Evolutionary conservation across 1,140 invertebrate genomes (phyloP).

Genomic region (Calliopsis andreniformis): DNA sequence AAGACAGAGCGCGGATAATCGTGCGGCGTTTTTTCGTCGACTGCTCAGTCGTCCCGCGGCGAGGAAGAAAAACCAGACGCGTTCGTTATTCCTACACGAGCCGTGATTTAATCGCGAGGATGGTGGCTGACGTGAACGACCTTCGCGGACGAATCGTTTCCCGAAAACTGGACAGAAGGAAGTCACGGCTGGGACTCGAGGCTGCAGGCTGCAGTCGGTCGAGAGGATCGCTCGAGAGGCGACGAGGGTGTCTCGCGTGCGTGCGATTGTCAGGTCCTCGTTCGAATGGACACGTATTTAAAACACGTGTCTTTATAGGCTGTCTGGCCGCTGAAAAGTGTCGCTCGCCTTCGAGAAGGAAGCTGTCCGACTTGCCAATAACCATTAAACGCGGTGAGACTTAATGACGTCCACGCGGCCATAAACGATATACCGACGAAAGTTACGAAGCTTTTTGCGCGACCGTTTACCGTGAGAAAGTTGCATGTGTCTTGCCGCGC

Average conservation of each 20-base stretch:
- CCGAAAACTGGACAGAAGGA: constrained; percentile 23
- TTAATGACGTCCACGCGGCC: not conserved
- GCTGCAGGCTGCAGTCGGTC: too few species aligned
- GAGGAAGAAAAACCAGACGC: not conserved
- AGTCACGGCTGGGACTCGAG: constrained; percentile 18
- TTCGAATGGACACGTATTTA: constrained; percentile 35
- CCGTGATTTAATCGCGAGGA: constrained; percentile 14
- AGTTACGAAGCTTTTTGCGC: not conserved
- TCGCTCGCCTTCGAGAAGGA: constrained; percentile 56
- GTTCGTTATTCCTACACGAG: not conserved
- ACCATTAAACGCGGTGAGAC: constrained; percentile 35
- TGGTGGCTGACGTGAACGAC: constrained; percentile 51
- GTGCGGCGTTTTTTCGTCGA: not conserved
- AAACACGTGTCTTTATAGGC: constrained; percentile 50
- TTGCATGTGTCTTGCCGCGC: not conserved
- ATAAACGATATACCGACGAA: not conserved
- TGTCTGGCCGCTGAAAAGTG: constrained; percentile 43
- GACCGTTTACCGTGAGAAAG: not conserved
- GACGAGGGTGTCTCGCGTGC: constrained; percentile 37
- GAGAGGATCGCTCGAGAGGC: too few species aligned
- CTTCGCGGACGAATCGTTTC: constrained; percentile 42
- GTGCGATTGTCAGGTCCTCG: constrained; percentile 51
- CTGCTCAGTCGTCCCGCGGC: not conserved
- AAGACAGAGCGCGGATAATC: not conserved
- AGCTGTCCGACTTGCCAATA: constrained; percentile 48